phyloP scores from a whole-genome alignment of 2,797 vertebrate genomes.

The Xerus rutilus region DNA sequence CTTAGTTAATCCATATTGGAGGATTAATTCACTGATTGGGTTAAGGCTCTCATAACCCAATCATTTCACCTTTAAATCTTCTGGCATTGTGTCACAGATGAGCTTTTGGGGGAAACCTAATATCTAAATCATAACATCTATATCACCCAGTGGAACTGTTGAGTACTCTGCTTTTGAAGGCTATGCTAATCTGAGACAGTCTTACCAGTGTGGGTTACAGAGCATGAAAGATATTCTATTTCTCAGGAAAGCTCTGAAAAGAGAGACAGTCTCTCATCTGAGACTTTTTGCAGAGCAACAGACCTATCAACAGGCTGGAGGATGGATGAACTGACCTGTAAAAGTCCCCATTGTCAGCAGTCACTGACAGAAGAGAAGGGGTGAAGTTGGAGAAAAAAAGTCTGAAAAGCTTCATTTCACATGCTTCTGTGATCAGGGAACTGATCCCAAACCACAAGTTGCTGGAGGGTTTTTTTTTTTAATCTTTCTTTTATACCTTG shows the following conservation, averaged over 20 bases:
- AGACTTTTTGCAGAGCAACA: not conserved
- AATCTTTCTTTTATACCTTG: conserved; percentile 19
- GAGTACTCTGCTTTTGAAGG: not conserved
- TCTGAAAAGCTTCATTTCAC: conserved; percentile 51
- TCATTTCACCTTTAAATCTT: too few species aligned
- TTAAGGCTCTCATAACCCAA: too few species aligned
- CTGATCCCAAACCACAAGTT: not conserved
- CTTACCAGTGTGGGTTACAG: not conserved
- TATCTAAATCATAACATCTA: too few species aligned
- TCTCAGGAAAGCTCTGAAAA: not conserved
- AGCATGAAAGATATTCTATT: not conserved
- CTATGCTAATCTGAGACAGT: not conserved
- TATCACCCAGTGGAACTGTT: not conserved
- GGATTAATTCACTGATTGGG: too few species aligned
- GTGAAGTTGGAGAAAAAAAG: not conserved
- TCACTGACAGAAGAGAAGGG: not conserved
- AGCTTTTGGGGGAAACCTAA: too few species aligned
- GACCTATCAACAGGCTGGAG: not conserved
- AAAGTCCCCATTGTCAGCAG: not conserved
- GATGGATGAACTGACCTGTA: not conserved
- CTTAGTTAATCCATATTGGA: too few species aligned
- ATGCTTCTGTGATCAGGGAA: not conserved
- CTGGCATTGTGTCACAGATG: too few species aligned
- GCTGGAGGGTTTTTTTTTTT: not conserved
- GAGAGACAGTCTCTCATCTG: not conserved